phyloP scores from a whole-genome alignment of 2,113 vertebrate genomes.

The Sapajus apella region DNA sequence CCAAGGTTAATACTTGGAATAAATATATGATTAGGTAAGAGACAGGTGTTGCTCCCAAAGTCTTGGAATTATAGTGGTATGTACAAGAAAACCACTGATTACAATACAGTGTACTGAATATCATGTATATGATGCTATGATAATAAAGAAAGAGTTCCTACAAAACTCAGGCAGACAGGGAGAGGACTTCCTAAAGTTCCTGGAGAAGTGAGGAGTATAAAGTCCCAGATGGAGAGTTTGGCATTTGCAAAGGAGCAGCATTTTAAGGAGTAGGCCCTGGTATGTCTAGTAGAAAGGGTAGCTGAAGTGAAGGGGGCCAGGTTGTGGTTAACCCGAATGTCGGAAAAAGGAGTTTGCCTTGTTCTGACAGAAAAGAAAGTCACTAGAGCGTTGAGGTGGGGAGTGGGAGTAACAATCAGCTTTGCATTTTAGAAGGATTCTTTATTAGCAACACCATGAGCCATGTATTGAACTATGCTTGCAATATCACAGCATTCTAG shows the following conservation, averaged over 20 bases:
- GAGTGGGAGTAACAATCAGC: neutral
- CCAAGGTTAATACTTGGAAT: neutral
- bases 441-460: neutral
- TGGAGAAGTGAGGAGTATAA: neutral
- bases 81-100: neutral
- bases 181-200: neutral
- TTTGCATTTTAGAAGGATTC: neutral
- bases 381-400: neutral
- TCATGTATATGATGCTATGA: rapidly evolving
- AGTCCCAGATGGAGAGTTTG: neutral
- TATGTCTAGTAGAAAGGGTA: neutral
- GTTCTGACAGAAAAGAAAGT: neutral
- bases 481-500: neutral
- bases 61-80: neutral
- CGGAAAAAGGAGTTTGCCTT: neutral
- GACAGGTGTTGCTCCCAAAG: neutral
- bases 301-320: neutral
- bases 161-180: neutral
- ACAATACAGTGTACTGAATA: neutral
- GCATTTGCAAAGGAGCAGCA: neutral
- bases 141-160: neutral
- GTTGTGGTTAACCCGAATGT: neutral
- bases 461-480: neutral
- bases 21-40: neutral
- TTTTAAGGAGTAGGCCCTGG: neutral